Evolutionary conservation across 2,888 invertebrate genomes (phyloP).

Genomic region (Mythimna ferrago): DNA sequence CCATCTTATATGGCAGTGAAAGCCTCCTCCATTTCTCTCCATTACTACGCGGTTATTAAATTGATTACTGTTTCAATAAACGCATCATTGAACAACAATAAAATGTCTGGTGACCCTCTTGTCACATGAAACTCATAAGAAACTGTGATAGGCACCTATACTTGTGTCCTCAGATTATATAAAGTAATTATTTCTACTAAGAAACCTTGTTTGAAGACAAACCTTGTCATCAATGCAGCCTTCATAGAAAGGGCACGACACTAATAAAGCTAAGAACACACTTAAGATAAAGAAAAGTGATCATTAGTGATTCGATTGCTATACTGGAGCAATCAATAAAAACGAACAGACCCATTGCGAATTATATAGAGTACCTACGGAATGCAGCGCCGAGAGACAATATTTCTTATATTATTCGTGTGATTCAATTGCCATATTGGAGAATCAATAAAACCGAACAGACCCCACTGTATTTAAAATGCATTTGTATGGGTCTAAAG

Average conservation of each 20-base stretch:
- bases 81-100: neutral
- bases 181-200: neutral
- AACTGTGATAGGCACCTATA: conserved; percentile 3
- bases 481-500: no score
- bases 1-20: no score
- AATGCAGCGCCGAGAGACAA: neutral
- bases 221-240: conserved; percentile 17
- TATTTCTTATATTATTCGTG: neutral
- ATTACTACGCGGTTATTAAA: no score
- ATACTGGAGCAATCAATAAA: conserved; percentile 2
- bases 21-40: no score
- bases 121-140: conserved; percentile 5
- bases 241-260: conserved; percentile 11
- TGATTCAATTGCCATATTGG: no score
- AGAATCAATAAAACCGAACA: no score
- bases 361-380: neutral
- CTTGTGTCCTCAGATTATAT: conserved; percentile 12
- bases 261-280: conserved; percentile 27
- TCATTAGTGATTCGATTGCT: conserved; percentile 9
- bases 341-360: neutral
- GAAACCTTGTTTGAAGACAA: conserved; percentile 13
- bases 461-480: no score
- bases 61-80: neutral
- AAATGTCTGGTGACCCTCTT: neutral
- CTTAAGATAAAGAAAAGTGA: conserved; percentile 33